Percentiles rank a stretch among this genome's conserved stretches.
phyloP scores from a whole-genome alignment of 2,888 invertebrate species.

The Onthophagus sagittarius region DNA sequence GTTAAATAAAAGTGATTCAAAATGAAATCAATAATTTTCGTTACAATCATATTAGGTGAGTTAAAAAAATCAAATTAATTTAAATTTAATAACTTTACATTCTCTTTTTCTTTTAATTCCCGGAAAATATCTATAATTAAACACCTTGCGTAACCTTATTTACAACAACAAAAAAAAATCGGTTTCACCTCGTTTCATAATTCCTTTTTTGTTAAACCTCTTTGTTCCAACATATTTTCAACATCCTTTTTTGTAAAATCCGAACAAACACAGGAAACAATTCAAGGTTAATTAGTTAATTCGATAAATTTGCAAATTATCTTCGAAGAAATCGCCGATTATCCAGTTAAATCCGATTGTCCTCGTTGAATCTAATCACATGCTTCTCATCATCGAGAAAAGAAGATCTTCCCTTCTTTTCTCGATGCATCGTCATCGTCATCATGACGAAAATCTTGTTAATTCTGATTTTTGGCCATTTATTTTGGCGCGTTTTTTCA shows the following conservation, averaged over 20 bases:
- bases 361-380: not conserved
- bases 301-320: not conserved
- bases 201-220: not conserved
- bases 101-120: too few species aligned
- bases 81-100: too few species aligned
- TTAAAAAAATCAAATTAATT: not conserved
- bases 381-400: not conserved
- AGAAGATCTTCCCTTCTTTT: too few species aligned
- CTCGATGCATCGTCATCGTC: not conserved
- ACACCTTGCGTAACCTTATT: too few species aligned
- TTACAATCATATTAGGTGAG: not conserved
- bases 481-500: conserved; percentile 14
- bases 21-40: not conserved
- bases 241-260: not conserved
- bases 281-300: not conserved
- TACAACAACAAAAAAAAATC: too few species aligned
- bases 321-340: not conserved
- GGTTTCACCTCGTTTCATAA: not conserved
- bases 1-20: too few species aligned
- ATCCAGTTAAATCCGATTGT: not conserved
- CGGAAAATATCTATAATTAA: too few species aligned
- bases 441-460: not conserved
- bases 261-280: not conserved
- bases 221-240: not conserved
- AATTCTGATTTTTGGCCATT: not conserved